Evolutionary conservation across 1,140 invertebrate genomes (phyloP).

Genomic region (Conus betulinus): DNA sequence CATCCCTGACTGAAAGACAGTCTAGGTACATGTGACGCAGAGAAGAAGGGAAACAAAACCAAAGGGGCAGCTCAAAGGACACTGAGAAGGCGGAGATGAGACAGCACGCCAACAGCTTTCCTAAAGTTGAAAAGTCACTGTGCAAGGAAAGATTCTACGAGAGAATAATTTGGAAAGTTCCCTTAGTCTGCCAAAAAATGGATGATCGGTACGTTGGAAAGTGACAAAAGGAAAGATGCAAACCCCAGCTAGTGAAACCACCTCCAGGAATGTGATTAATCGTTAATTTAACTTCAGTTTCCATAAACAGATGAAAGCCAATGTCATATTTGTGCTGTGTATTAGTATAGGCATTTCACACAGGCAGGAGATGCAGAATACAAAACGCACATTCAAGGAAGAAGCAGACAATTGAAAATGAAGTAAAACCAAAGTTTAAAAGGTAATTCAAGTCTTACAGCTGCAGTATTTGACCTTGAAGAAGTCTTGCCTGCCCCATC

Average conservation of each 20-base stretch:
- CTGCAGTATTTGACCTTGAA: neutral
- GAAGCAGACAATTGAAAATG: neutral
- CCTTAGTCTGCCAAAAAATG: neutral
- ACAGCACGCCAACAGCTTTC: neutral
- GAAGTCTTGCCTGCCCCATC: neutral
- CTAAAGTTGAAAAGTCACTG: no score
- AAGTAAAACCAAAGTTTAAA: neutral
- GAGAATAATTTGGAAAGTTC: constrained; percentile 2
- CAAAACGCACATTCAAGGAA: neutral
- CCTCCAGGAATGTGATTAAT: neutral
- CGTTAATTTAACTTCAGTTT: constrained; percentile 13
- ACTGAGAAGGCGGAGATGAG: neutral
- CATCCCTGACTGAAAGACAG: no score
- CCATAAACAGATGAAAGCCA: constrained; percentile 3
- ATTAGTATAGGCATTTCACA: neutral
- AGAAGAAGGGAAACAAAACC: neutral
- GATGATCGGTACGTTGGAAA: neutral
- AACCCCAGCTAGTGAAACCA: constrained; percentile 14
- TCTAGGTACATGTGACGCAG: neutral
- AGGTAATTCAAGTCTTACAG: neutral
- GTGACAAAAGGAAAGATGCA: neutral
- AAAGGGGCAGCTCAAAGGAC: neutral
- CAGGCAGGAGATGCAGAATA: neutral
- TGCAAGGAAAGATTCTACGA: neutral
- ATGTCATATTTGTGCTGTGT: neutral